Percentiles rank a stretch among this genome's conserved stretches.
Evolutionary conservation across 2,113 vertebrate species (phyloP).

Genomic region (Thalassoma bifasciatum): DNA sequence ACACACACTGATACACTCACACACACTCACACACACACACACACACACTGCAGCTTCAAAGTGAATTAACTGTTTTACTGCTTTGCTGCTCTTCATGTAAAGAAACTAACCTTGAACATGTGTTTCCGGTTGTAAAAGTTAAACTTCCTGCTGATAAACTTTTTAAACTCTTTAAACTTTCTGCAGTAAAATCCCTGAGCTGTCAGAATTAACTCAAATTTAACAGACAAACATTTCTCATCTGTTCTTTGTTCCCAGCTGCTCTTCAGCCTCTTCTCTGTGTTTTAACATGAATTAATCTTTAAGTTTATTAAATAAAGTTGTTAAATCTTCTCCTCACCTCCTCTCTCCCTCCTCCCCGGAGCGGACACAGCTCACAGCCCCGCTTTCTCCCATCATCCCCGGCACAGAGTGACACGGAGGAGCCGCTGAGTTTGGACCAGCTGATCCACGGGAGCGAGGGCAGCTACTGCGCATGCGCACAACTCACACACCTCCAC

Average conservation of each 20-base stretch:
- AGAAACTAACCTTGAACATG: not conserved
- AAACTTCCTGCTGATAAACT: not conserved
- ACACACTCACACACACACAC: not conserved
- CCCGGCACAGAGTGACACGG: slow-evolving; percentile 4
- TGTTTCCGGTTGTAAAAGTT: not conserved
- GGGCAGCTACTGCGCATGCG: slow-evolving; percentile 53
- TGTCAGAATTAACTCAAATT: no score
- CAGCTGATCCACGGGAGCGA: not conserved
- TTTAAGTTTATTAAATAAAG: no score
- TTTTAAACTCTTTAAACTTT: not conserved
- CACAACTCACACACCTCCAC: not conserved
- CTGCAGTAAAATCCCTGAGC: not conserved
- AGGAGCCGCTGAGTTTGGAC: not conserved
- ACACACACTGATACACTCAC: no score
- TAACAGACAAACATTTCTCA: not conserved
- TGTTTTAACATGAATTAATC: no score
- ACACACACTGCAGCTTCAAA: not conserved
- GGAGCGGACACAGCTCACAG: not conserved
- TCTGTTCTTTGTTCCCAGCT: not conserved
- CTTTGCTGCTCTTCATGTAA: not conserved
- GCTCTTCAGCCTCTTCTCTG: not conserved
- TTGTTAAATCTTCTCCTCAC: slow-evolving; percentile 13
- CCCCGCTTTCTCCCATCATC: slow-evolving; percentile 36
- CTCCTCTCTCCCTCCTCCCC: not conserved
- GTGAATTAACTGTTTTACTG: slow-evolving; percentile 5